Conservation (phyloP, 1,140 invertebrate genomes). For the Aricia agestis region DNA sequence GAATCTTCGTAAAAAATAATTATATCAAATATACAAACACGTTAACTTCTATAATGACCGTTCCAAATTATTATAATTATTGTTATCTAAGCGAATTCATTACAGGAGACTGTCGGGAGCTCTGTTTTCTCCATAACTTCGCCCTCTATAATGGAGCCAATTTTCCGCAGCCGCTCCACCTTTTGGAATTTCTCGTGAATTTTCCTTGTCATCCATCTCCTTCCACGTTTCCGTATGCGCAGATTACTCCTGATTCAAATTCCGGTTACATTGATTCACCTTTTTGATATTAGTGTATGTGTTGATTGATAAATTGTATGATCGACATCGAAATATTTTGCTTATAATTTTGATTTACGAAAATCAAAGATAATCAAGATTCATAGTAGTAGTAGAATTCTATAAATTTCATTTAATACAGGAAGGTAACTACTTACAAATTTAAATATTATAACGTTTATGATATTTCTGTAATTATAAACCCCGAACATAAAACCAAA, state of each 20-base stretch:
- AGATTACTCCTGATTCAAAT: constrained; percentile 71
- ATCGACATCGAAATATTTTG: no score
- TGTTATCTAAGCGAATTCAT: constrained; percentile 24
- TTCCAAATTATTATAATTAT: constrained; percentile 7
- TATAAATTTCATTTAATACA: no score
- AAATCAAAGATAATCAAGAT: no score
- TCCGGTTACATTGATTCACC: constrained; percentile 61
- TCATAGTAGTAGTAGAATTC: no score
- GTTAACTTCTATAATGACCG: no score
- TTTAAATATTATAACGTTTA: not conserved
- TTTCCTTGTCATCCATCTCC: constrained; percentile 71
- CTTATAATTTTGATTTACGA: no score
- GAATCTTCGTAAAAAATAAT: no score
- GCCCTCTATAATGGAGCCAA: constrained; percentile 72
- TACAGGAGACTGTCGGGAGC: constrained; percentile 13
- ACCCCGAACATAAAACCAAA: not conserved
- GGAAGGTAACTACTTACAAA: no score
- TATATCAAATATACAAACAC: no score
- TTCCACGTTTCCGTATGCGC: constrained; percentile 60
- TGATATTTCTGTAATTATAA: not conserved
- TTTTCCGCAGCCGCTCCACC: constrained; percentile 64
- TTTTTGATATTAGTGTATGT: not conserved
- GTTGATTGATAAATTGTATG: no score
- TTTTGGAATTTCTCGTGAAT: constrained; percentile 71
- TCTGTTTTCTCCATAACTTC: constrained; percentile 26